Conservation (phyloP, 2,113 vertebrate species). For the Xiphias gladius region DNA sequence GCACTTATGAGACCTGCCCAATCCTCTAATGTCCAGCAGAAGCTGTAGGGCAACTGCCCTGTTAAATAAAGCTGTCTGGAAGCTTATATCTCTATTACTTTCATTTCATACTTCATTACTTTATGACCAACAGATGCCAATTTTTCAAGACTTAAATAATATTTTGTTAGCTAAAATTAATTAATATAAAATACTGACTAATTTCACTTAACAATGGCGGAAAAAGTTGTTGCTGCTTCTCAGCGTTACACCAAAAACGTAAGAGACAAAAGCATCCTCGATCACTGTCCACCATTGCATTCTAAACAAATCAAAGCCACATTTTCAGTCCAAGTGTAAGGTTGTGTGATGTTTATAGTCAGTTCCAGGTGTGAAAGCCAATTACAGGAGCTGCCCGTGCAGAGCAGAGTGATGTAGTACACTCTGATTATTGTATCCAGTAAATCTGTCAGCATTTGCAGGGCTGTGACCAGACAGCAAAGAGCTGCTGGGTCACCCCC, state of each 20-base stretch:
- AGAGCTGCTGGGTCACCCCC: slow-evolving; percentile 37
- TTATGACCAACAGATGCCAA: not conserved
- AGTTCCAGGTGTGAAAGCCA: slow-evolving; percentile 63
- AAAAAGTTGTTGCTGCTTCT: not conserved
- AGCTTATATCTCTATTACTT: too few species aligned
- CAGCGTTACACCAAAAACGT: not conserved
- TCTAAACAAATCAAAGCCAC: slow-evolving; percentile 27
- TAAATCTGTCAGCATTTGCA: slow-evolving; percentile 75
- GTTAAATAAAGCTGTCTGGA: slow-evolving; percentile 44
- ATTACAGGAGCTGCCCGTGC: slow-evolving; percentile 65
- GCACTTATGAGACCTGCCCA: slow-evolving; percentile 27
- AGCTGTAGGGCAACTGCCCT: slow-evolving; percentile 10
- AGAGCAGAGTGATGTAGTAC: slow-evolving; percentile 63
- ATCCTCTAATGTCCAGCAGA: slow-evolving; percentile 46
- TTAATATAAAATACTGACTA: not conserved
- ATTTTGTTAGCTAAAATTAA: not conserved
- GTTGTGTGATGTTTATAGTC: slow-evolving; percentile 44
- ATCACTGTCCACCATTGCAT: not conserved
- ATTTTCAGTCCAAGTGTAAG: slow-evolving; percentile 27
- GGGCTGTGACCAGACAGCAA: slow-evolving; percentile 39
- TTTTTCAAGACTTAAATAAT: not conserved
- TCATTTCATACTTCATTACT: not conserved
- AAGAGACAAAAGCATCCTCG: not conserved
- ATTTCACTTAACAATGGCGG: not conserved
- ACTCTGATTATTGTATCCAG: slow-evolving; percentile 70